Conservation (phyloP, 1,140 invertebrate genomes). For the Scylla paramamosain region DNA sequence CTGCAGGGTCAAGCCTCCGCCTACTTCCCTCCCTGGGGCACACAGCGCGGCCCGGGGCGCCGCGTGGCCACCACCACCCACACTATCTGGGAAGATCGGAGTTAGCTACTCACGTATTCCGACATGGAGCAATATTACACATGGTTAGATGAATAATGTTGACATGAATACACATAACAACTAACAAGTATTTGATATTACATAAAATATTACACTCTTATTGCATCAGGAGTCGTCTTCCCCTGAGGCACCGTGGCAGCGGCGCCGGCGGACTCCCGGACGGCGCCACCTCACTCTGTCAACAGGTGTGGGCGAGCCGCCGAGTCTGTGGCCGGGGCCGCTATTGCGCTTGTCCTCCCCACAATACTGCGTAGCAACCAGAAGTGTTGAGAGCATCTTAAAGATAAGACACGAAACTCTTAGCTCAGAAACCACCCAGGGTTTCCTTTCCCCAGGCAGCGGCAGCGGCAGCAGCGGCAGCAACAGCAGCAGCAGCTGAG, state of each 20-base stretch:
- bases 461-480: neutral
- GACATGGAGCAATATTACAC: conserved; percentile 58
- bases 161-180: conserved; percentile 73
- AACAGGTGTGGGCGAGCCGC: neutral
- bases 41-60: conserved; percentile 12
- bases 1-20: neutral
- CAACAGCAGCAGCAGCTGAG: too few relatives aligned
- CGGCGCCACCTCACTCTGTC: neutral
- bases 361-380: conserved; percentile 31
- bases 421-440: neutral
- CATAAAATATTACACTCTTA: conserved; percentile 44
- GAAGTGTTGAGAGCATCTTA: conserved; percentile 42
- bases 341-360: conserved; percentile 64
- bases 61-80: neutral
- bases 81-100: conserved; percentile 34
- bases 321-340: conserved; percentile 36
- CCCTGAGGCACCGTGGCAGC: conserved; percentile 15
- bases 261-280: neutral
- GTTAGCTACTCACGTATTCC: conserved; percentile 22
- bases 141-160: conserved; percentile 70
- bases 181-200: conserved; percentile 59
- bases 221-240: conserved; percentile 32
- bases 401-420: neutral
- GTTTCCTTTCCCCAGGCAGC: neutral
- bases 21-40: neutral